Base-by-base conservation (phyloP, 2,113 vertebrate species). In the Talpa occidentalis region DNA sequence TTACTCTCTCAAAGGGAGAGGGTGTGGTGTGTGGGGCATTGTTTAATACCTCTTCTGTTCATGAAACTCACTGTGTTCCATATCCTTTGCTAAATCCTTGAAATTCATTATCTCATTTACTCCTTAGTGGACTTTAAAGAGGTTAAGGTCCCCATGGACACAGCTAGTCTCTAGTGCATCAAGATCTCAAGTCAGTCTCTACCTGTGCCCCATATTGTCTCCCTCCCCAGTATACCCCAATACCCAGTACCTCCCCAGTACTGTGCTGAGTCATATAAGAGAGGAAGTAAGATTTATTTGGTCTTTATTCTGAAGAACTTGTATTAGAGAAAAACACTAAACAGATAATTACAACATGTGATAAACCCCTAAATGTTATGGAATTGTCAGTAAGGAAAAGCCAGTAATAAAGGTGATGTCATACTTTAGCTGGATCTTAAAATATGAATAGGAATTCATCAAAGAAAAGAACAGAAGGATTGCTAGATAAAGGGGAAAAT, bases 311-410 rank as follows among this genome's bases (percentile, higher is more conserved):
- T 88, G 56, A 88, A 79, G 37, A 80, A 49, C 9, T 52, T 62
- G 8, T 21, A 47, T 17, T 70, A 66, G 44, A 94, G 60, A 37
- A 86, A 81, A 78, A 47, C 56, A 12, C 35, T 17, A 64, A 66
- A 30, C 24, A 64, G 30, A n/a, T 82, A 32, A 66, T 59, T n/a
- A 37, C 11, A 83, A 22, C 28, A 24, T 69, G 7, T 14, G 9
- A 24, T 47, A 42, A 88, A 49, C 47, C 44, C 32, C 40, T 16
- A 42, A 56, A 6, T 40, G 9, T 78, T 47, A 44, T 3, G 10
- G 83, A 90, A 81, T 30, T 88, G 37, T 21, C 17, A 42, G 26
- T 60, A 56, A 85, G 32, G 74, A 22, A 56, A 94, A 95, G 37
- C 32, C 62, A 59, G 1, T 52, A 66, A 82, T 19, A 66, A 87